Conservation (phyloP, 2,113 vertebrate genomes). For the Smithornis capensis region DNA sequence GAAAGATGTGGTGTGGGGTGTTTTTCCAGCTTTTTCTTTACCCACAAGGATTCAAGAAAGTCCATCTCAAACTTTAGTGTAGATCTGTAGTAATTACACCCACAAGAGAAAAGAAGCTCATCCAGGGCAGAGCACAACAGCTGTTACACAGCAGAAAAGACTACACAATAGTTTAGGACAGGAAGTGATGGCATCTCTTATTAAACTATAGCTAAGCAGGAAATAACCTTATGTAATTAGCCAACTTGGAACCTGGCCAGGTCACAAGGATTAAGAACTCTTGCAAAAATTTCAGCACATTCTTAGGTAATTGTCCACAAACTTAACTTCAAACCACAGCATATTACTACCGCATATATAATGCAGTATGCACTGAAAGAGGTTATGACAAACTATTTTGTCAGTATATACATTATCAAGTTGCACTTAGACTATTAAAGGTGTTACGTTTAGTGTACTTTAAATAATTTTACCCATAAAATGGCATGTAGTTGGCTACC, state of each 20-base stretch:
- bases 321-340: neutral
- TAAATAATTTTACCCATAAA: neutral
- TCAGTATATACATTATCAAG: neutral
- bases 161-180: neutral
- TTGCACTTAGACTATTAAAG: neutral
- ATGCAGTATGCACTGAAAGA: neutral
- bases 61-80: neutral
- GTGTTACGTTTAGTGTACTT: neutral
- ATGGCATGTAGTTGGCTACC: neutral
- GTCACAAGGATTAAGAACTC: constrained; percentile 17
- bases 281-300: neutral
- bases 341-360: neutral
- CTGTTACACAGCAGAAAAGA: neutral
- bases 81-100: neutral
- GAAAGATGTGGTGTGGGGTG: neutral
- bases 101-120: neutral
- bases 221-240: constrained; percentile 36
- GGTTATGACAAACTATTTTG: neutral
- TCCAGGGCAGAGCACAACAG: neutral
- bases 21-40: neutral
- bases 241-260: neutral
- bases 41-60: neutral
- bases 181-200: constrained; percentile 48
- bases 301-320: neutral
- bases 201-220: constrained; percentile 15